Evolutionary conservation across 2,113 vertebrate species (phyloP), one percentile per base, ranked within the genome.

Genomic region (Ctenodactylus gundi): DNA sequence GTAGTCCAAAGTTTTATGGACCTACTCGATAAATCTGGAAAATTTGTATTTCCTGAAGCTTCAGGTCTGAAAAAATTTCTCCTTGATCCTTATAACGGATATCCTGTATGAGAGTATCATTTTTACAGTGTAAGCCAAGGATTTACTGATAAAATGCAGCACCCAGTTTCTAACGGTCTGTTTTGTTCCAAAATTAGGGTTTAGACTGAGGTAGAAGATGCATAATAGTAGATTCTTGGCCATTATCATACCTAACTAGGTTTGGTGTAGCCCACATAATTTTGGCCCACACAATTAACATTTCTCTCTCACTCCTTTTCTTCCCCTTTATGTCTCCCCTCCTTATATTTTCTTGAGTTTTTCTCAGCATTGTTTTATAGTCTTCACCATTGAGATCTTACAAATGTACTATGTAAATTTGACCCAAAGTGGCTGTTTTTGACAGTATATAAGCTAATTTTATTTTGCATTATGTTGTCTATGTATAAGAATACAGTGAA

Each of bases 41-140:
- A 64, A 21, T 80, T 31, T 73, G 21, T 8, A 41, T 88, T 88
- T 85, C 25, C 25, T 60, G 31, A 67, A 65, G 6, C 62, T 58
- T 82, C n/a, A 93, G 36, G 5, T 55, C 46, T 83, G 27, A 95
- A 55, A 46, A 93, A 76, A 82, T 86, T 89, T 85, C 20, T 78
- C 5, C 25, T 76, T 53, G 57, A 10, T 15, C 23, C 8, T 53
- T 62, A 21, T 34, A 49, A 68, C 80, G 34, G n/a, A 85, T 6
- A 4, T 67, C 78, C n/a, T 88, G 11, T 27, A 13, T 68, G 21
- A 80, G 29, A 87, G 55, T 65, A 78, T 84, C 91, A 70, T 21
- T 87, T 88, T 64, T 84, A 53, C 4, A 77, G 36, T 80, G 41
- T 80, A 92, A 88, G 39, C 17, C 14, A 46, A 88, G 15, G 9